phyloP scores from a whole-genome alignment of 2,888 invertebrate species.

The Sturmia bella region DNA sequence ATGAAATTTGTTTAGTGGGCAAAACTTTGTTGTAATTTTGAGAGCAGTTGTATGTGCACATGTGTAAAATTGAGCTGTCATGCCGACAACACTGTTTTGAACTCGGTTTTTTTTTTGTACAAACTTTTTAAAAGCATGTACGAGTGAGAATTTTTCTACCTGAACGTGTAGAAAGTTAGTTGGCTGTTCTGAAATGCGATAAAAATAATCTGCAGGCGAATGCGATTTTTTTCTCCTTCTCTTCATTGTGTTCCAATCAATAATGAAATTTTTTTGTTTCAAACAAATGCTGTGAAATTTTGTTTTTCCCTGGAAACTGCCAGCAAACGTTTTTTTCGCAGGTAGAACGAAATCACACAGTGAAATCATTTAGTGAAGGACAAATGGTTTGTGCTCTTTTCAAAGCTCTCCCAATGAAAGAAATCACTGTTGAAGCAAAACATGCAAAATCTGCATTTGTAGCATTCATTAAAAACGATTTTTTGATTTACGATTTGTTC shows the following conservation, averaged over 20 bases:
- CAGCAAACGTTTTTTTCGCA: conserved; percentile 14
- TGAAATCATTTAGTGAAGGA: neutral
- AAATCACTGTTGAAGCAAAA: conserved; percentile 10
- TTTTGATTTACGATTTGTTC: conserved; percentile 45
- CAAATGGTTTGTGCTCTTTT: neutral
- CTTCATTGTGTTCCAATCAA: conserved; percentile 3
- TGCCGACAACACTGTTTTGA: too few relatives aligned
- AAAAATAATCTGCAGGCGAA: conserved; percentile 40
- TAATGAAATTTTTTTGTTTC: conserved; percentile 32
- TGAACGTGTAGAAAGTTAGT: too few relatives aligned
- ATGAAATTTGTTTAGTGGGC: neutral
- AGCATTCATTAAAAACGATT: conserved; percentile 46
- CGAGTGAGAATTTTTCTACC: too few relatives aligned
- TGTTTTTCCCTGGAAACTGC: neutral
- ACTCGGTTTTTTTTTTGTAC: neutral
- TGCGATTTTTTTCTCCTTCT: conserved; percentile 4
- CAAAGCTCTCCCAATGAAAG: neutral
- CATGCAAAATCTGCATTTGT: conserved; percentile 47
- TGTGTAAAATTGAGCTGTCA: too few relatives aligned
- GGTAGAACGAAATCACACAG: neutral
- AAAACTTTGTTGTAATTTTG: conserved; percentile 16
- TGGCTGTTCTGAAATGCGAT: conserved; percentile 32
- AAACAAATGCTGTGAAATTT: conserved; percentile 15
- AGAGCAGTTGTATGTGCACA: too few relatives aligned
- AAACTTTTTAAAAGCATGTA: conserved; percentile 42